Evolutionary conservation across 2,888 invertebrate genomes (phyloP).

Genomic region (Pterobdella sp.): DNA sequence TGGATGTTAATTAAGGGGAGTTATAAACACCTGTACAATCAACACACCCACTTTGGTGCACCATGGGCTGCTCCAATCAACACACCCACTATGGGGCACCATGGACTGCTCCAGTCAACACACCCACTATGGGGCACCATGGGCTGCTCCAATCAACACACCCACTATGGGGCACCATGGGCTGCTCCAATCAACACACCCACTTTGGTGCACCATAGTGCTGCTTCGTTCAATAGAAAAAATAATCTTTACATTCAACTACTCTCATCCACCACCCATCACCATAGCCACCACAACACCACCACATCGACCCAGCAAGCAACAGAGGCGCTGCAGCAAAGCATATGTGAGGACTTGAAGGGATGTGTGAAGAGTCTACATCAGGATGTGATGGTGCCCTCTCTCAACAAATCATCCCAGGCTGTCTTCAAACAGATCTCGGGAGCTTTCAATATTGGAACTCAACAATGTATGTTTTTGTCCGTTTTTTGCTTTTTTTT

Average conservation of each 20-base stretch:
- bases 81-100: background rate
- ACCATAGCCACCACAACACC: background rate
- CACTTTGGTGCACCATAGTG: too few relatives aligned
- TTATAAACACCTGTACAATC: too few relatives aligned
- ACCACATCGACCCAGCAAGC: constrained; percentile 57
- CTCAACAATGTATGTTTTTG: constrained; percentile 71
- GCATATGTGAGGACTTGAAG: constrained; percentile 62
- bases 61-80: background rate
- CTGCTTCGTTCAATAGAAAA: too few relatives aligned
- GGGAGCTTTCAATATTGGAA: constrained; percentile 75
- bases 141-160: background rate
- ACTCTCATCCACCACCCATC: background rate
- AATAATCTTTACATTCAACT: background rate
- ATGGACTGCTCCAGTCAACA: background rate
- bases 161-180: background rate
- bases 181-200: background rate
- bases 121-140: background rate
- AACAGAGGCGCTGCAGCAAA: constrained; percentile 61
- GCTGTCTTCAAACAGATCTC: constrained; percentile 82
- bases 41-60: background rate
- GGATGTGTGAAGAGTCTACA: constrained; percentile 71
- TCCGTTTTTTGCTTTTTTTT: background rate
- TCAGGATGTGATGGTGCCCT: constrained; percentile 65
- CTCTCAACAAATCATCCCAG: constrained; percentile 76
- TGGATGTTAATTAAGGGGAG: background rate